Evolutionary conservation across 2,888 invertebrate genomes (phyloP).

Genomic region (Ormyrus rosae): DNA sequence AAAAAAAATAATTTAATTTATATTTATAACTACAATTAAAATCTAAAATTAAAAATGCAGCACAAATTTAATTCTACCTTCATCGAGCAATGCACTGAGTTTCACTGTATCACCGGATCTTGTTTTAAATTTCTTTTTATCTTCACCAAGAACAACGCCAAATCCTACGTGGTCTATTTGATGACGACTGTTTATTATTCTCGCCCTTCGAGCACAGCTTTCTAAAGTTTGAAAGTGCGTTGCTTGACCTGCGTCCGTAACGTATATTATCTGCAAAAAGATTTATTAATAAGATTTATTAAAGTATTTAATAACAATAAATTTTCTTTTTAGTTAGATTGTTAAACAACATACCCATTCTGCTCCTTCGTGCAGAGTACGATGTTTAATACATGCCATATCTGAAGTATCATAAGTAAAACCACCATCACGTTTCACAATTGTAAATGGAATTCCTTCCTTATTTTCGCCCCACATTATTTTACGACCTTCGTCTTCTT

Average conservation of each 20-base stretch:
- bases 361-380: constrained; percentile 88
- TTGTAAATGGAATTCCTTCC: constrained; percentile 89
- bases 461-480: constrained; percentile 88
- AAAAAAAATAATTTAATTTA: constrained; percentile 9
- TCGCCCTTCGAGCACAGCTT: constrained; percentile 87
- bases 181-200: constrained; percentile 81
- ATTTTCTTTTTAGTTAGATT: background rate
- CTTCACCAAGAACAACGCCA: constrained; percentile 98
- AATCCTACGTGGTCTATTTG: constrained; percentile 95
- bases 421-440: constrained; percentile 98
- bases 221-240: constrained; percentile 86
- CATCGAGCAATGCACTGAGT: constrained; percentile 91
- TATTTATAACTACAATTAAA: background rate
- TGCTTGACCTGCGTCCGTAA: constrained; percentile 95
- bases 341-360: constrained; percentile 82
- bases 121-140: constrained; percentile 99
- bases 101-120: constrained; percentile 97
- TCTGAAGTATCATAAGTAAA: constrained; percentile 99
- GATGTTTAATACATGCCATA: constrained; percentile 92
- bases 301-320: constrained; percentile 14
- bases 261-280: constrained; percentile 75
- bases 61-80: constrained; percentile 78
- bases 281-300: background rate
- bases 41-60: background rate
- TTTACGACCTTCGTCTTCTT: constrained; percentile 88